These are phyloP conservation scores for Itoplectis maculator DNA, from an alignment of 2,888 invertebrate species.

Conservation along the genomic window DNA sequence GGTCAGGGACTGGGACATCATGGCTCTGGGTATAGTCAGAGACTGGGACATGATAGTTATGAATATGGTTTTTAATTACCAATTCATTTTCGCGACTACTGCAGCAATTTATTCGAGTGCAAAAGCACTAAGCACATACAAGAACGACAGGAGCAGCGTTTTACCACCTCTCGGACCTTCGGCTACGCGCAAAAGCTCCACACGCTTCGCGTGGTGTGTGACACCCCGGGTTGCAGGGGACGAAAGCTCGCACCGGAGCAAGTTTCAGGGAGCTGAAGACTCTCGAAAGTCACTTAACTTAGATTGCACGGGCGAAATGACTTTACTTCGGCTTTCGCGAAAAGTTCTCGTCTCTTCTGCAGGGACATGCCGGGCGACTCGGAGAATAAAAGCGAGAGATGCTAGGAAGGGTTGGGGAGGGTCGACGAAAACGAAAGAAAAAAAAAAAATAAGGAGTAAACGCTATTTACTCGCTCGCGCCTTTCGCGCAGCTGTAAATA, in stretches of 20 bases:
- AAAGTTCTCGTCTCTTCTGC: constrained; percentile 77
- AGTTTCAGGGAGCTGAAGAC: constrained; percentile 79
- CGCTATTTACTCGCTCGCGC: not conserved
- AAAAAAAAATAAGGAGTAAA: constrained; percentile 4
- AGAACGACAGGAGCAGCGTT: not conserved
- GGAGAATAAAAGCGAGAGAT: constrained; percentile 42
- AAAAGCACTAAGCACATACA: not conserved
- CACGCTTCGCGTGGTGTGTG: constrained; percentile 2
- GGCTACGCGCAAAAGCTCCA: constrained; percentile 42
- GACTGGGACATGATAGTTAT: too few species aligned
- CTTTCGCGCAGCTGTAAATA: constrained; percentile 50
- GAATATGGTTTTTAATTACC: too few species aligned
- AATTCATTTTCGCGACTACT: not conserved
- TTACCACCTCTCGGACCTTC: constrained; percentile 20
- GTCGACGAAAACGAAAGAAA: constrained; percentile 32
- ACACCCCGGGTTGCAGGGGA: constrained; percentile 56
- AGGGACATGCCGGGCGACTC: constrained; percentile 43
- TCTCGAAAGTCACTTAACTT: constrained; percentile 85
- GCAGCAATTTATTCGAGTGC: not conserved
- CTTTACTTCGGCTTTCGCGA: constrained; percentile 81
- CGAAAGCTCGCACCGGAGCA: constrained; percentile 67
- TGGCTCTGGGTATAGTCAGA: too few species aligned
- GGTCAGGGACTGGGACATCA: too few species aligned
- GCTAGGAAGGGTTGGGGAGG: not conserved
- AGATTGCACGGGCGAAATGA: constrained; percentile 84